These are phyloP conservation scores for Rotaria socialis DNA, from an alignment of 2,888 invertebrate species.

Conservation along the genomic window DNA sequence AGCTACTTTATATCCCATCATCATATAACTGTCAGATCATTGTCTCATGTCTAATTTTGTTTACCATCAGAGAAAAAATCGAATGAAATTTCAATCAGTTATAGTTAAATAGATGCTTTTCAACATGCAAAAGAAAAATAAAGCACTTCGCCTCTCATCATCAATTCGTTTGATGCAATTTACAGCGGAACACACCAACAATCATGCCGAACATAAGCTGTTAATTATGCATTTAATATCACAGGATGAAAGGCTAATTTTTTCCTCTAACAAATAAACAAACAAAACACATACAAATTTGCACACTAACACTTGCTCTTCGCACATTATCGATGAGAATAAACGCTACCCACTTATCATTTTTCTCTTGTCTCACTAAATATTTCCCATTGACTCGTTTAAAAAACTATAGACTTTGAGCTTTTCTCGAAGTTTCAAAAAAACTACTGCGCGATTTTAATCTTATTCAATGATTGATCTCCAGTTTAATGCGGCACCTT, in stretches of 20 bases:
- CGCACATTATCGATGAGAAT: not conserved
- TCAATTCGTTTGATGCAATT: slow-evolving; percentile 5
- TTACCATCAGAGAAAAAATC: too few relatives aligned
- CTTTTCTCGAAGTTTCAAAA: too few relatives aligned
- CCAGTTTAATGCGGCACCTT: not conserved
- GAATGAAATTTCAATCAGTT: not conserved
- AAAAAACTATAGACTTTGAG: too few relatives aligned
- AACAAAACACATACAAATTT: not conserved
- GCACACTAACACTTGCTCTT: not conserved
- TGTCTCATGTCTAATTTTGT: too few relatives aligned
- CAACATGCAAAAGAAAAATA: not conserved
- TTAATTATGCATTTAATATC: slow-evolving; percentile 23
- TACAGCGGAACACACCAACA: not conserved
- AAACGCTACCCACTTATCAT: not conserved
- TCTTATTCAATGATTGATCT: too few relatives aligned
- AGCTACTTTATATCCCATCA: too few relatives aligned
- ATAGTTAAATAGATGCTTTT: not conserved
- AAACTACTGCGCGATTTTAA: too few relatives aligned
- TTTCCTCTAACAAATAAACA: not conserved
- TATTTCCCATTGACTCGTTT: too few relatives aligned
- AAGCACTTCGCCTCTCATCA: not conserved
- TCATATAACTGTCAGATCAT: not conserved
- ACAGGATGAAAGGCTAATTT: slow-evolving; percentile 16
- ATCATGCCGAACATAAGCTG: slow-evolving; percentile 27
- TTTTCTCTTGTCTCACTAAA: too few relatives aligned